Evolutionary conservation across 2,888 invertebrate species (phyloP).

Genomic region (Aspidapion aeneum): DNA sequence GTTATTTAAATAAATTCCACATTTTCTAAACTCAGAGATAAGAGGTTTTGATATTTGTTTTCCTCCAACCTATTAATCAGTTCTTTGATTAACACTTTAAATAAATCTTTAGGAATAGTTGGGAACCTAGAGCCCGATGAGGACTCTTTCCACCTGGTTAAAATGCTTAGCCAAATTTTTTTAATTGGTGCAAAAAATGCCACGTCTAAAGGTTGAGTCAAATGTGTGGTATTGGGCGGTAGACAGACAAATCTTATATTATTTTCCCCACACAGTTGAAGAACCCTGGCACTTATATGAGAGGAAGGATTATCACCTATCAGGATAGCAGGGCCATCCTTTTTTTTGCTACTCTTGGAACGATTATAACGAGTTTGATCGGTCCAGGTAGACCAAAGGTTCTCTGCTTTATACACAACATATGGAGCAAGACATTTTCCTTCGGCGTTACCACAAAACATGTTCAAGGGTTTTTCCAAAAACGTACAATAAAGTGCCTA

Average conservation of each 20-base stretch:
- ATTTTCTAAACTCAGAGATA: slow-evolving; percentile 26
- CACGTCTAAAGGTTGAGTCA: slow-evolving; percentile 34
- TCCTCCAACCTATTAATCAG: slow-evolving; percentile 18
- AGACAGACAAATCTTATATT: slow-evolving; percentile 39
- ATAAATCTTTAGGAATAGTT: slow-evolving; percentile 28
- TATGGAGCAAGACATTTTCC: no score
- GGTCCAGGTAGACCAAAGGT: no score
- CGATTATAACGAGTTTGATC: no score
- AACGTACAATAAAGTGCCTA: no score
- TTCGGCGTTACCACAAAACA: no score
- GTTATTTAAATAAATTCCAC: slow-evolving; percentile 25
- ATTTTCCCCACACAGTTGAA: slow-evolving; percentile 35
- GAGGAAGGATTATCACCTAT: slow-evolving; percentile 20
- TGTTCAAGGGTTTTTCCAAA: no score
- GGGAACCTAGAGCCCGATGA: slow-evolving; percentile 16
- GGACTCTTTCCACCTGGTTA: slow-evolving; percentile 19
- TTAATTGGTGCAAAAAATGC: slow-evolving; percentile 14
- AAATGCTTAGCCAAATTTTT: slow-evolving; percentile 6
- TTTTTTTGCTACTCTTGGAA: slow-evolving; percentile 35
- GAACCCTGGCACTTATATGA: slow-evolving; percentile 31
- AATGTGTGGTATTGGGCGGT: slow-evolving; percentile 37
- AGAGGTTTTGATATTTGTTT: slow-evolving; percentile 20
- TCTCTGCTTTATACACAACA: no score
- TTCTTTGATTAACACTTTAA: slow-evolving; percentile 25
- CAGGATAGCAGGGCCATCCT: slow-evolving; percentile 31